These are phyloP conservation scores for Struthidea cinerea DNA, from an alignment of 2,113 vertebrate genomes.

Conservation along the genomic window DNA sequence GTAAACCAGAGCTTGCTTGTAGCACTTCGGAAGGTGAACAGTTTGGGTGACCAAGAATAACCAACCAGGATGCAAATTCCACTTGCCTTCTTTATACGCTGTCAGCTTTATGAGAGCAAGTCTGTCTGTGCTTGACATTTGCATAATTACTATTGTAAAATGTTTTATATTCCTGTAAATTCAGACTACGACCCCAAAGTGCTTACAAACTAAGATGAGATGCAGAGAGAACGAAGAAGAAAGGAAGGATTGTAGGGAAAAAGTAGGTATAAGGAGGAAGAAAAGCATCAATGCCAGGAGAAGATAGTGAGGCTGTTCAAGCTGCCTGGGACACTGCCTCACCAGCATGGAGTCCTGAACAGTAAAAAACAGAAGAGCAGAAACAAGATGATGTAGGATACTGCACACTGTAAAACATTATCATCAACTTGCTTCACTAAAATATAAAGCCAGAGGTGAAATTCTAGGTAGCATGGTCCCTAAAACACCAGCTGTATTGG, in stretches of 20 bases:
- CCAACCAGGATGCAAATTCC: neutral
- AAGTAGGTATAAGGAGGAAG: neutral
- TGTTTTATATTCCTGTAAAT: neutral
- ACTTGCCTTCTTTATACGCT: neutral
- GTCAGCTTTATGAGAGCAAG: neutral
- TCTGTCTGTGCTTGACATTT: neutral
- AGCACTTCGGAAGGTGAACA: neutral
- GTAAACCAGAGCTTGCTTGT: neutral
- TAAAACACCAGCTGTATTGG: neutral
- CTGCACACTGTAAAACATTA: neutral
- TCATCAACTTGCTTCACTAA: neutral
- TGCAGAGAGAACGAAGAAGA: neutral
- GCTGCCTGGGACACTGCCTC: neutral
- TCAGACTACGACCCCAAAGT: neutral
- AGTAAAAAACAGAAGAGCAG: neutral
- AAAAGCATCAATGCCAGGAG: neutral
- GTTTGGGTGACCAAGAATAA: conserved; percentile 15
- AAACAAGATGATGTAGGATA: neutral
- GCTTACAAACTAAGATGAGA: neutral
- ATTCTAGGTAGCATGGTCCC: neutral
- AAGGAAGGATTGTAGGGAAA: neutral
- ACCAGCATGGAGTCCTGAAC: neutral
- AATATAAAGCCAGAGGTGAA: neutral
- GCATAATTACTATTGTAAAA: neutral
- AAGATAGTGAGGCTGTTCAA: neutral